Percentiles rank a stretch among this genome's conserved stretches.
phyloP scores from a whole-genome alignment of 2,888 invertebrate species.

The Belgica antarctica region DNA sequence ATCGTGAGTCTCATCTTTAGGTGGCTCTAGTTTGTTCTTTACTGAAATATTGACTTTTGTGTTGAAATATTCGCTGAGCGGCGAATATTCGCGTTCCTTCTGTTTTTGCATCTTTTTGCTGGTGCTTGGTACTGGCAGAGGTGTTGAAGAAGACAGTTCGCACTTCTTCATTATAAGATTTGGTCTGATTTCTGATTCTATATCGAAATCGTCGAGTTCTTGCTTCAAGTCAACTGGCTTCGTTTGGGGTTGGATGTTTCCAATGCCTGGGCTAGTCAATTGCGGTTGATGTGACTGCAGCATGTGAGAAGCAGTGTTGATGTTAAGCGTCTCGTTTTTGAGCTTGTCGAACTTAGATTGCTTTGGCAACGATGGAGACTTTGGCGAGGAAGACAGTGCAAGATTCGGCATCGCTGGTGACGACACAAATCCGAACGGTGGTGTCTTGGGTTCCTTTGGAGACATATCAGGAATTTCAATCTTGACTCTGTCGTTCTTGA shows the following conservation, averaged over 20 bases:
- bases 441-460: background rate
- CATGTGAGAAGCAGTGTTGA: background rate
- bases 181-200: constrained; percentile 54
- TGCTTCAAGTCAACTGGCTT: constrained; percentile 48
- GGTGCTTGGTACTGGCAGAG: background rate
- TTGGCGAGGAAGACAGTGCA: constrained; percentile 2
- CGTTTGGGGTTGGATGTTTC: background rate
- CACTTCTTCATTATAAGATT: constrained; percentile 55
- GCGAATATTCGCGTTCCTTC: constrained; percentile 35
- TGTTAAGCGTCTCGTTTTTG: constrained; percentile 16
- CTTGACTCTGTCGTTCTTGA: constrained; percentile 32
- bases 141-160: constrained; percentile 17
- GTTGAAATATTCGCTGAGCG: constrained; percentile 27
- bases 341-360: constrained; percentile 37
- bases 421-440: background rate
- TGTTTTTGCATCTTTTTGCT: background rate
- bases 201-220: constrained; percentile 53
- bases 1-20: constrained; percentile 46
- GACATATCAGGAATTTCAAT: constrained; percentile 24
- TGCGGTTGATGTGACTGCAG: background rate
- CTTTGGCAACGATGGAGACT: background rate
- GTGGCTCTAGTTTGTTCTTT: constrained; percentile 39
- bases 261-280: background rate
- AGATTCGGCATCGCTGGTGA: background rate
- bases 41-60: background rate